Evolutionary conservation across 1,140 invertebrate genomes (phyloP), one percentile per base, ranked within the genome.

Genomic region (Dendrolimus kikuchii): DNA sequence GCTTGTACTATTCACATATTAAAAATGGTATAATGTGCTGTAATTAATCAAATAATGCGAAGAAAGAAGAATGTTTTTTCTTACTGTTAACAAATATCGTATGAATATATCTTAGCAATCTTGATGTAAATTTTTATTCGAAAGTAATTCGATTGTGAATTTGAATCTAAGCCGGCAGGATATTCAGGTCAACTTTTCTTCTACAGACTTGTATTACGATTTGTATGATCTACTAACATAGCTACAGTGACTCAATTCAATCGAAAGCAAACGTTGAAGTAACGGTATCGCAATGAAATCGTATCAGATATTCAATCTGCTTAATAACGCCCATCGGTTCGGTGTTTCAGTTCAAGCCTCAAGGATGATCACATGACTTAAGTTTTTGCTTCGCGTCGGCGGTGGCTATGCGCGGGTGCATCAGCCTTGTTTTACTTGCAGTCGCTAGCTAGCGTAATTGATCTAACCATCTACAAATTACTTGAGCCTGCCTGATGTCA

Each of bases 401-500:
- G 41, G 40, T 38, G 38, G n/a, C 42, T 9, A 50, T 40, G 40
- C 45, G 49, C 51, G 44, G 37, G 39, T 51, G 51, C 53, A 59
- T 38, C 53, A 64, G 57, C 58, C 49, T 48, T 59, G 60, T 59
- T 64, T 64, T 62, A 58, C 55, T 46, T 48, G 46, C 50, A 38
- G 53, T 41, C 59, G 51, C 57, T 65, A 54, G 60, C 53, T 46
- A 49, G 56, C 53, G 62, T 55, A 77, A 74, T 70, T 64, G 65
- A 66, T 62, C 46, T 57, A 60, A 64, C 64, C 53, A 64, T 61
- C 58, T 9, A 55, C 63, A 60, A 68, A 69, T 64, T 50, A 50
- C 50, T 43, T 41, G 47, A 59, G 53, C 48, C 36, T 42, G 42
- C 42, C 49, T 75, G 68, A 75, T 57, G 68, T 74, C 70, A 71